These are phyloP conservation scores for Circaetus gallicus DNA, from an alignment of 2,113 vertebrate species.

Conservation along the genomic window DNA sequence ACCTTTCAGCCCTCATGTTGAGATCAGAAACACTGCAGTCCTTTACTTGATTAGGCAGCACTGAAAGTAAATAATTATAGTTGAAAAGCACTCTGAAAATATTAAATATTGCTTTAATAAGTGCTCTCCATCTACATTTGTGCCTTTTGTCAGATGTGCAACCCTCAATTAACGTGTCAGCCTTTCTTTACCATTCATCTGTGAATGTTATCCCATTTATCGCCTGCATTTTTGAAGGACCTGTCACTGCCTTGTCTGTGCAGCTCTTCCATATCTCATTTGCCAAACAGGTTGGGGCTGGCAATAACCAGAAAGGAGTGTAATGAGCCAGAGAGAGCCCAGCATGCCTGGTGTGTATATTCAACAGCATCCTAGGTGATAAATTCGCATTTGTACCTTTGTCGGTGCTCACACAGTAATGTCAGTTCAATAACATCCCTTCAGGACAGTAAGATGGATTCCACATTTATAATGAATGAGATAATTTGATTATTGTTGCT, in stretches of 20 bases:
- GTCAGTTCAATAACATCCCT: slow-evolving; percentile 22
- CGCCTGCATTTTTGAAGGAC: not conserved
- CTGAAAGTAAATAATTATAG: not conserved
- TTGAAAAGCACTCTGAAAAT: not conserved
- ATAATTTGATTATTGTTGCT: slow-evolving; percentile 38
- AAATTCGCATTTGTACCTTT: not conserved
- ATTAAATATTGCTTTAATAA: slow-evolving; percentile 21
- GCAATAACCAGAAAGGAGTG: not conserved
- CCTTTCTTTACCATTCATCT: not conserved
- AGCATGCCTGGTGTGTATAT: not conserved
- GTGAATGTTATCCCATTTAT: not conserved
- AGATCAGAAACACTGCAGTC: not conserved
- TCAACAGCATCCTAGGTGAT: not conserved
- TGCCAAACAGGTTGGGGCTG: not conserved
- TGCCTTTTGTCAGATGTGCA: not conserved
- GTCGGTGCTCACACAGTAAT: not conserved
- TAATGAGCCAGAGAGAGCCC: slow-evolving; percentile 9
- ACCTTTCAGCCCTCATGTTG: not conserved
- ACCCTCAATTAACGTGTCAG: not conserved
- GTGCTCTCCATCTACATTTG: not conserved
- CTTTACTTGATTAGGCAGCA: not conserved
- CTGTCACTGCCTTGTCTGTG: not conserved
- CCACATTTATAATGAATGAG: slow-evolving; percentile 31
- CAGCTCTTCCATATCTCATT: not conserved
- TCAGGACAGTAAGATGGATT: not conserved